These are phyloP conservation scores for Diogma glabrata DNA, from an alignment of 2,888 invertebrate genomes.

Conservation along the genomic window DNA sequence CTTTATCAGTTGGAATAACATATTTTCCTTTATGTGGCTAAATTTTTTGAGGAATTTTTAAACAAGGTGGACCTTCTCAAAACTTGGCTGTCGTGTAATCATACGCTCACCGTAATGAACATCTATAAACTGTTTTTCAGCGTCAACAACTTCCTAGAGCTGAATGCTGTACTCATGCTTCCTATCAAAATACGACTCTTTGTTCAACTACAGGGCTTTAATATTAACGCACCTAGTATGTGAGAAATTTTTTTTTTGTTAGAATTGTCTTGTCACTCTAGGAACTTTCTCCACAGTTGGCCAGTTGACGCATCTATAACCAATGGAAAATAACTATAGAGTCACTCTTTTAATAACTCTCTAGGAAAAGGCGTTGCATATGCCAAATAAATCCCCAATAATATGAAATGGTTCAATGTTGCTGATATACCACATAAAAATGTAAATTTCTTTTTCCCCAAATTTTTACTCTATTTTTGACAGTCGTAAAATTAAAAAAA, in stretches of 20 bases:
- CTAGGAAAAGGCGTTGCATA: constrained; percentile 16
- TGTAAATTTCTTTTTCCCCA: constrained; percentile 10
- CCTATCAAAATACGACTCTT: constrained; percentile 18
- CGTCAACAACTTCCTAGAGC: constrained; percentile 23
- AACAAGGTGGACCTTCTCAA: constrained; percentile 19
- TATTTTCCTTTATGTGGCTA: neutral
- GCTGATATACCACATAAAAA: constrained; percentile 18
- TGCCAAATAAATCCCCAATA: constrained; percentile 15
- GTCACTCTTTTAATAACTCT: constrained; percentile 12
- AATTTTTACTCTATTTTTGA: neutral
- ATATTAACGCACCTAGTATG: constrained; percentile 21
- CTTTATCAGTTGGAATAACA: neutral
- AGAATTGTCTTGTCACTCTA: neutral
- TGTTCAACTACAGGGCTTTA: constrained; percentile 17
- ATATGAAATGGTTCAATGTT: constrained; percentile 15
- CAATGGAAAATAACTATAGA: constrained; percentile 14
- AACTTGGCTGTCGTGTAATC: constrained; percentile 21
- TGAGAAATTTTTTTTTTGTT: constrained; percentile 14
- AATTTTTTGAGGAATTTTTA: constrained; percentile 10
- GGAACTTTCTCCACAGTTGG: constrained; percentile 9
- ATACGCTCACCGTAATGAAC: constrained; percentile 22
- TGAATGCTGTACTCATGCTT: constrained; percentile 19
- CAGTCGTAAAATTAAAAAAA: too few species aligned
- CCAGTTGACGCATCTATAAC: constrained; percentile 17
- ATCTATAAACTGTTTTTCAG: constrained; percentile 21